phyloP scores from a whole-genome alignment of 2,113 vertebrate species.

The Zosterops lateralis region DNA sequence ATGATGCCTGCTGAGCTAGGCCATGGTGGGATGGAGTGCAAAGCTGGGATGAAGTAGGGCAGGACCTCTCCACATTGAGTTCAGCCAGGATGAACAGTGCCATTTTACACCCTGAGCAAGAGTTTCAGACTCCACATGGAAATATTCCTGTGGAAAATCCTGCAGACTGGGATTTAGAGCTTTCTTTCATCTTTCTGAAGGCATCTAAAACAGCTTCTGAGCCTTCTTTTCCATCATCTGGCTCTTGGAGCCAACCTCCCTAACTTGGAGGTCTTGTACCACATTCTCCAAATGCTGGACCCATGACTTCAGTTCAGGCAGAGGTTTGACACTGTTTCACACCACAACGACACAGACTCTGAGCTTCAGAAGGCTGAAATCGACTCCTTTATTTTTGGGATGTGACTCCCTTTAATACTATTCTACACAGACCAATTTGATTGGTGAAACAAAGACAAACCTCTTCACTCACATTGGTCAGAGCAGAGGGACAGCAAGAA shows the following conservation, averaged over 20 bases:
- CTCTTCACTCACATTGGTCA: no score
- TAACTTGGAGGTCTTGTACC: not conserved
- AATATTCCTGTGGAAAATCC: not conserved
- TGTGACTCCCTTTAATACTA: no score
- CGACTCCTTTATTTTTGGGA: no score
- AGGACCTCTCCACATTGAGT: not conserved
- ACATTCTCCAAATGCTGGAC: not conserved
- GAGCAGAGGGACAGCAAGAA: no score
- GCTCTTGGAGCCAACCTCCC: not conserved
- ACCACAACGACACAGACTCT: no score
- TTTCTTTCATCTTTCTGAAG: not conserved
- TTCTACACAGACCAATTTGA: no score
- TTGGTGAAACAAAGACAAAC: no score
- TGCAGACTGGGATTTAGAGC: not conserved
- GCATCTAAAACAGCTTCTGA: not conserved
- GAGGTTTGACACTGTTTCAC: not conserved
- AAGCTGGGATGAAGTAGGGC: not conserved
- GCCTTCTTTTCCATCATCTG: not conserved
- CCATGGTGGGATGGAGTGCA: fast-evolving
- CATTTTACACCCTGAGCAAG: not conserved
- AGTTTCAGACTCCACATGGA: not conserved
- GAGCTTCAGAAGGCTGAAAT: no score
- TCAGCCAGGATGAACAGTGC: not conserved
- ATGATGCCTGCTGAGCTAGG: not conserved
- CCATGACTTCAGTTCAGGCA: not conserved